Conservation (phyloP, 2,888 invertebrate species). For the Cheilosia vulpina region DNA sequence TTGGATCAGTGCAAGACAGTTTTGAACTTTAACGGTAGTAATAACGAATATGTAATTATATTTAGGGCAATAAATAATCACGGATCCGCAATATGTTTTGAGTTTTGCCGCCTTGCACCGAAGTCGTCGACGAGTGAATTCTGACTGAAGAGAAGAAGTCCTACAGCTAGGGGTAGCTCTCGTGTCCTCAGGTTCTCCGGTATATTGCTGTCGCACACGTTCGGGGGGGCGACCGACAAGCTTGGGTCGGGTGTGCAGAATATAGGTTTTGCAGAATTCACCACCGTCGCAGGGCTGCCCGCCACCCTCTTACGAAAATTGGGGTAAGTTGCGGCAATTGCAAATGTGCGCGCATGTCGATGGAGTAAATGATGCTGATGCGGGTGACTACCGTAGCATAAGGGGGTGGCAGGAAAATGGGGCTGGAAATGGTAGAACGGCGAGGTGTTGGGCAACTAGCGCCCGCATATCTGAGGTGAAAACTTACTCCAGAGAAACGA, state of each 20-base stretch:
- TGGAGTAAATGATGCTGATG: constrained; percentile 51
- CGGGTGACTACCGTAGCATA: constrained; percentile 42
- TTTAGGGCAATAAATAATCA: constrained; percentile 56
- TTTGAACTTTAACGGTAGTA: constrained; percentile 32
- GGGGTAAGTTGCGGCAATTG: constrained; percentile 72
- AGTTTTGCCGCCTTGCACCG: constrained; percentile 59
- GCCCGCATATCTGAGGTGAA: constrained; percentile 68
- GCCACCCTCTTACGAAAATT: constrained; percentile 41
- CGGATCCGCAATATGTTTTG: constrained; percentile 47
- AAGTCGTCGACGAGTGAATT: constrained; percentile 62
- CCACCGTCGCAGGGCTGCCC: constrained; percentile 42
- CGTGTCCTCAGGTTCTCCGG: constrained; percentile 40
- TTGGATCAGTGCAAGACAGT: constrained; percentile 33
- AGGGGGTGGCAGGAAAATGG: background rate
- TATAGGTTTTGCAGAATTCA: constrained; percentile 46
- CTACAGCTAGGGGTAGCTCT: constrained; percentile 51
- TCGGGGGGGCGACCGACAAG: background rate
- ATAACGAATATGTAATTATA: constrained; percentile 34
- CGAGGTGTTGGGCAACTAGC: constrained; percentile 9
- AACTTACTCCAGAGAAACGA: constrained; percentile 52
- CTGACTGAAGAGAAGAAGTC: constrained; percentile 51
- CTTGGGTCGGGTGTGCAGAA: constrained; percentile 38
- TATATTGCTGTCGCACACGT: constrained; percentile 31
- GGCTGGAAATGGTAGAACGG: constrained; percentile 8
- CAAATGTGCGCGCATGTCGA: constrained; percentile 68